These are phyloP conservation scores for Thelaira solivaga DNA, from an alignment of 2,888 invertebrate genomes.

Conservation along the genomic window DNA sequence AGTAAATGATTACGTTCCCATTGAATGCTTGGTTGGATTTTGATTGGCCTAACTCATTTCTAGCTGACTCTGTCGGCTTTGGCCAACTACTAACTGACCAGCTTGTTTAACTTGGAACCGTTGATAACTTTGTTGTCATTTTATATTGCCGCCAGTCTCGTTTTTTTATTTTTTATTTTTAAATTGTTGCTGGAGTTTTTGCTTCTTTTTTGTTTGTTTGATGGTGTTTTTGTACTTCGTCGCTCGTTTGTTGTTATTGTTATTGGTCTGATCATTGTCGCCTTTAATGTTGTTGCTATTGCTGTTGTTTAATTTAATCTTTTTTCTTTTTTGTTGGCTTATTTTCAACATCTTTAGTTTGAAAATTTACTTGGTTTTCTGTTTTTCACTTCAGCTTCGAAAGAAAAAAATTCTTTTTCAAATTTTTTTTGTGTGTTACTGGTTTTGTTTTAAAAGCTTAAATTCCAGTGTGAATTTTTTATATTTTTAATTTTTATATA, in stretches of 20 bases:
- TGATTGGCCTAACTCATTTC: conserved; percentile 2
- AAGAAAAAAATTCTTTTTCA: conserved; percentile 22
- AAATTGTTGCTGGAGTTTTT: conserved; percentile 4
- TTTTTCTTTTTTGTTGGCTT: conserved; percentile 51
- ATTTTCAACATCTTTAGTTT: conserved; percentile 50
- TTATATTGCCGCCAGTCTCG: conserved; percentile 61
- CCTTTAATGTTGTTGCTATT: conserved; percentile 51
- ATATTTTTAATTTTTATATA: background rate
- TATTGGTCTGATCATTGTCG: conserved; percentile 55
- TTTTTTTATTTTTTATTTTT: conserved; percentile 13
- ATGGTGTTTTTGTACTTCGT: too few relatives aligned
- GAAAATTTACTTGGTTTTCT: conserved; percentile 38
- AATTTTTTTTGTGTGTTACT: background rate
- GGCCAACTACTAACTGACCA: conserved; percentile 7
- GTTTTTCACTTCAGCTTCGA: background rate
- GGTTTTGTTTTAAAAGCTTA: background rate
- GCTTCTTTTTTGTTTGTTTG: conserved; percentile 1
- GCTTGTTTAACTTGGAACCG: conserved; percentile 45
- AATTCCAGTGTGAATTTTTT: conserved; percentile 12
- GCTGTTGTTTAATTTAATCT: conserved; percentile 53
- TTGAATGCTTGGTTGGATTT: conserved; percentile 15
- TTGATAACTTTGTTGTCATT: conserved; percentile 65
- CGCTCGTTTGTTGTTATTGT: conserved; percentile 22
- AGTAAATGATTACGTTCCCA: conserved; percentile 40
- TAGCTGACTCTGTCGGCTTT: conserved; percentile 6